A percentile compares a stretch with the other conserved stretches of the same genome.
phyloP scores from a whole-genome alignment of 1,140 invertebrate species.

The Muscidifurax raptorellus region DNA sequence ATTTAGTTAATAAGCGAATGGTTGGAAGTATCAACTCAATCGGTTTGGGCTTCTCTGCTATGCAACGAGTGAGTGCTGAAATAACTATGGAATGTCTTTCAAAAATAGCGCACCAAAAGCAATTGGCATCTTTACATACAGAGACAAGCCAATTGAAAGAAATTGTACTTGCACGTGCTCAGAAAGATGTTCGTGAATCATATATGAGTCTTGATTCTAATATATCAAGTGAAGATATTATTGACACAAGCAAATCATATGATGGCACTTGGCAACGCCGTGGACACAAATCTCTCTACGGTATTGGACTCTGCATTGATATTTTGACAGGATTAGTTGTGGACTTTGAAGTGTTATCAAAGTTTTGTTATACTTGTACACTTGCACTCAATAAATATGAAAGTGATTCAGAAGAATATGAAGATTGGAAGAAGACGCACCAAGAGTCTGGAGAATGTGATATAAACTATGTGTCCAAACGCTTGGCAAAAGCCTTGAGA shows the following conservation, averaged over 20 bases:
- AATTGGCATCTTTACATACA: background rate
- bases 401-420: slow-evolving; percentile 12
- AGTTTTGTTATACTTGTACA: slow-evolving; percentile 5
- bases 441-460: background rate
- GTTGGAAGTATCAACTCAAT: no score
- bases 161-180: background rate
- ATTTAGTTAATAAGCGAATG: no score
- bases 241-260: background rate
- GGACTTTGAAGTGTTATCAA: background rate
- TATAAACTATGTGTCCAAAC: background rate
- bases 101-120: background rate
- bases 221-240: background rate
- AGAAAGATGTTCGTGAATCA: background rate
- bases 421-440: slow-evolving; percentile 6
- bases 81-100: background rate
- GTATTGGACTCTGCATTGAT: background rate
- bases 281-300: background rate
- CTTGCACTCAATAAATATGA: slow-evolving; percentile 5
- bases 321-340: background rate
- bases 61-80: no score
- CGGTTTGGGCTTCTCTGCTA: no score
- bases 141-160: background rate
- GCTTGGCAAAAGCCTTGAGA: background rate
- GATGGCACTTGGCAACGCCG: slow-evolving; percentile 10
- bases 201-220: background rate